A percentile compares a stretch with the other conserved stretches of the same genome.
Evolutionary conservation across 2,888 invertebrate genomes (phyloP).

Genomic region (Emmelina monodactyla): DNA sequence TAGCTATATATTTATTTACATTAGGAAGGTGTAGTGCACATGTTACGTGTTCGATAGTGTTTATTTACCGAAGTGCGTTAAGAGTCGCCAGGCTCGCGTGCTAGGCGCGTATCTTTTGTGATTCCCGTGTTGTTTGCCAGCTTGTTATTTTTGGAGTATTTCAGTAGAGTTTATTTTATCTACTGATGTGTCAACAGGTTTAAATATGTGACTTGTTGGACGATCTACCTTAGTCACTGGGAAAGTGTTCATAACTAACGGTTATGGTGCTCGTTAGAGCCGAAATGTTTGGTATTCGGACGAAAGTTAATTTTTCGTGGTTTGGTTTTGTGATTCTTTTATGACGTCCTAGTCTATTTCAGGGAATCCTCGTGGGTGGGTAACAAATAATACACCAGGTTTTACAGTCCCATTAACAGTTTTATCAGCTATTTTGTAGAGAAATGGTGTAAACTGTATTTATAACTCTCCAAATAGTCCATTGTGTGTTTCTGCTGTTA

Average conservation of each 20-base stretch:
- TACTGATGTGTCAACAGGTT: conserved; percentile 31
- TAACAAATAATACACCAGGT: conserved; percentile 30
- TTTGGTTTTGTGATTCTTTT: conserved; percentile 37
- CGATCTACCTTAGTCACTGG: no score
- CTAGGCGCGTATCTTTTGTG: conserved; percentile 23
- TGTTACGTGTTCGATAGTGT: conserved; percentile 23
- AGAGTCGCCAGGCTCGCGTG: conserved; percentile 9
- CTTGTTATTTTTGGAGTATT: conserved; percentile 38
- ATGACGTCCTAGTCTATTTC: conserved; percentile 43
- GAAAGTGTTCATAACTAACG: no score
- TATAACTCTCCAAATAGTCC: no score
- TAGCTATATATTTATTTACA: conserved; percentile 7
- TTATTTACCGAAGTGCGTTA: conserved; percentile 26
- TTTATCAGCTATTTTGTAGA: conserved; percentile 29
- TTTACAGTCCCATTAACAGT: conserved; percentile 36
- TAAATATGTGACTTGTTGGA: no score
- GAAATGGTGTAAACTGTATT: no score
- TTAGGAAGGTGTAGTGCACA: conserved; percentile 12
- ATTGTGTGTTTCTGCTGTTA: no score
- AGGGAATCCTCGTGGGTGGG: conserved; percentile 40
- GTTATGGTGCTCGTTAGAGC: no score
- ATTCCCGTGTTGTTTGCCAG: conserved; percentile 29
- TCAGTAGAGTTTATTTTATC: conserved; percentile 20
- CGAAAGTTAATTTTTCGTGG: conserved; percentile 38
- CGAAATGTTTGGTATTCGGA: no score